Conservation (phyloP, 2,113 vertebrate genomes). For the Lepisosteus oculatus region DNA sequence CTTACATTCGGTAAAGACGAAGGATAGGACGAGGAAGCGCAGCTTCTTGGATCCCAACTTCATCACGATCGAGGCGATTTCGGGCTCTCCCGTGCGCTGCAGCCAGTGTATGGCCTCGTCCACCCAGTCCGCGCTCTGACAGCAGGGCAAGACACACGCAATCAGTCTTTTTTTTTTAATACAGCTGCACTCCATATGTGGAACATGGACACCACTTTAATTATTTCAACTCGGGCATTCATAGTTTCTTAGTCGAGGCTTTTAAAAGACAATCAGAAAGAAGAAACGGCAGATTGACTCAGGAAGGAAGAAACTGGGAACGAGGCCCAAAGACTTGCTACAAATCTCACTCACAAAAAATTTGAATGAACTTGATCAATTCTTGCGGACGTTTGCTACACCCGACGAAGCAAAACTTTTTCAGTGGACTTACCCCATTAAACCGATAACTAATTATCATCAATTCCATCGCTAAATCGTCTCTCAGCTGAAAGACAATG, state of each 20-base stretch:
- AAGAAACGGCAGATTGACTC: too few relatives aligned
- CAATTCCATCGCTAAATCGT: slow-evolving; percentile 27
- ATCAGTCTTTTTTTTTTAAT: neutral
- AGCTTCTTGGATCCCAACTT: slow-evolving; percentile 35
- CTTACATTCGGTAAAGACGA: slow-evolving; percentile 81
- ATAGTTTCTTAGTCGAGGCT: too few relatives aligned
- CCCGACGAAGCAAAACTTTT: too few relatives aligned
- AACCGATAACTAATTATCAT: slow-evolving; percentile 44
- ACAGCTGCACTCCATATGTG: too few relatives aligned
- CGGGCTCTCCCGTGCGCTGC: slow-evolving; percentile 46
- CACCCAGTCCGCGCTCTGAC: slow-evolving; percentile 24
- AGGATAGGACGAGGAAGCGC: slow-evolving; percentile 48
- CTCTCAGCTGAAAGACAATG: slow-evolving; percentile 29
- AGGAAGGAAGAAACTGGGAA: too few relatives aligned
- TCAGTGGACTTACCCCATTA: slow-evolving; percentile 39
- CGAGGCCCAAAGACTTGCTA: too few relatives aligned
- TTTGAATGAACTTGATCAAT: too few relatives aligned
- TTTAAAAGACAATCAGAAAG: too few relatives aligned
- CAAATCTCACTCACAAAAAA: too few relatives aligned
- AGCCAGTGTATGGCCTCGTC: slow-evolving; percentile 66
- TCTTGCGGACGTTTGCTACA: too few relatives aligned
- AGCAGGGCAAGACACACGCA: neutral
- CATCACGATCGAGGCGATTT: slow-evolving; percentile 46
- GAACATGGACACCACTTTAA: too few relatives aligned
- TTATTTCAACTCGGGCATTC: too few relatives aligned